phyloP scores from a whole-genome alignment of 2,888 invertebrate genomes.

The Rhaphigaster nebulosa region DNA sequence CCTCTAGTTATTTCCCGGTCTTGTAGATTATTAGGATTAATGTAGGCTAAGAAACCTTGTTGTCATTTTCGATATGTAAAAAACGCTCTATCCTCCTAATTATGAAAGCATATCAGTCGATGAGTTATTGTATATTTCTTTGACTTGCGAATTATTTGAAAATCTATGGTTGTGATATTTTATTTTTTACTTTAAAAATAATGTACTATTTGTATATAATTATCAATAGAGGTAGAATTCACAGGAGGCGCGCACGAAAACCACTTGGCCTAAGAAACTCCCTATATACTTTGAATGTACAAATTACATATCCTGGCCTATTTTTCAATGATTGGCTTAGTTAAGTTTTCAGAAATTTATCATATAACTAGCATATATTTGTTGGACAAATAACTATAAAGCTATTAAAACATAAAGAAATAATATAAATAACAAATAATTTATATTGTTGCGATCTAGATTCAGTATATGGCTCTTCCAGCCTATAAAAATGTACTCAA shows the following conservation, averaged over 20 bases:
- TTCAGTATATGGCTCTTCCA: neutral
- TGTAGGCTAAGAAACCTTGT: neutral
- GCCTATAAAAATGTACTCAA: no score
- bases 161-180: constrained; percentile 36
- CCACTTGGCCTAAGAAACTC: constrained; percentile 48
- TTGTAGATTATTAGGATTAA: neutral
- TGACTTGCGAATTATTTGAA: constrained; percentile 36
- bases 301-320: neutral
- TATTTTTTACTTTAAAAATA: neutral
- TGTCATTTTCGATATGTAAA: neutral
- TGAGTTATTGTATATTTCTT: constrained; percentile 10
- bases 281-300: neutral
- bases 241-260: constrained; percentile 38
- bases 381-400: neutral
- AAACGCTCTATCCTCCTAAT: neutral
- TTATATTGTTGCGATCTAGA: neutral
- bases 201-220: constrained; percentile 1
- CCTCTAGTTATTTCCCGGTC: neutral
- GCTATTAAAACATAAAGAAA: neutral
- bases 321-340: neutral
- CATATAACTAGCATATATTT: neutral
- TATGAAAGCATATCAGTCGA: constrained; percentile 32
- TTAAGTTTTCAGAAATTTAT: neutral
- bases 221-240: neutral
- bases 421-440: neutral